Evolutionary conservation across 2,888 invertebrate genomes (phyloP).

Genomic region (Scaptomyza flava): DNA sequence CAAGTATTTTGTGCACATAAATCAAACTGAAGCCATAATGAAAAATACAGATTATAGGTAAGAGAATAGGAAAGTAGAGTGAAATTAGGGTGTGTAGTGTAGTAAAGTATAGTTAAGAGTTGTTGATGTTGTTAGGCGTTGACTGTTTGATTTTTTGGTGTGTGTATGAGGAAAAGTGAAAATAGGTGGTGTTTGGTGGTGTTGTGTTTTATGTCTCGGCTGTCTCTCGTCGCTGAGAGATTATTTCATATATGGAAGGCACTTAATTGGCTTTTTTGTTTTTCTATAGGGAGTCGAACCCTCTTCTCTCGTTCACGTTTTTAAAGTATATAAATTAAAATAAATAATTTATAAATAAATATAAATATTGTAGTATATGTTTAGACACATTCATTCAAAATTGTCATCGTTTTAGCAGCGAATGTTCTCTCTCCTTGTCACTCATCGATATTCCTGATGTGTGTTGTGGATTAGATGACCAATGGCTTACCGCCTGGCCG

Average conservation of each 20-base stretch:
- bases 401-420: slow-evolving; percentile 64
- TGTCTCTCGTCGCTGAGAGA: slow-evolving; percentile 51
- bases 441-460: slow-evolving; percentile 36
- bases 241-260: slow-evolving; percentile 64
- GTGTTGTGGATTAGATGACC: slow-evolving; percentile 9
- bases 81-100: slow-evolving; percentile 45
- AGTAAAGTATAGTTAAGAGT: slow-evolving; percentile 18
- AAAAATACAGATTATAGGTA: slow-evolving; percentile 36
- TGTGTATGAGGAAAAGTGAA: slow-evolving; percentile 57
- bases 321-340: slow-evolving; percentile 82
- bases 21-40: slow-evolving; percentile 58
- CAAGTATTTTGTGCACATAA: slow-evolving; percentile 76
- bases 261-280: slow-evolving; percentile 50
- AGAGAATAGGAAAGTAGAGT: slow-evolving; percentile 31
- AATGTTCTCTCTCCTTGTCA: slow-evolving; percentile 67
- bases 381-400: slow-evolving; percentile 63
- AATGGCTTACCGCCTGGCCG: slow-evolving; percentile 82
- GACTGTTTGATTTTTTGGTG: slow-evolving; percentile 46
- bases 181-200: slow-evolving; percentile 40
- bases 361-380: slow-evolving; percentile 59
- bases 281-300: neutral
- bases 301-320: slow-evolving; percentile 69
- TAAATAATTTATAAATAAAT: slow-evolving; percentile 83
- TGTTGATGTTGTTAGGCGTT: slow-evolving; percentile 38
- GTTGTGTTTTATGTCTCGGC: slow-evolving; percentile 27